These are phyloP conservation scores for Plotosus lineatus DNA, from an alignment of 2,113 vertebrate genomes.

Conservation along the genomic window DNA sequence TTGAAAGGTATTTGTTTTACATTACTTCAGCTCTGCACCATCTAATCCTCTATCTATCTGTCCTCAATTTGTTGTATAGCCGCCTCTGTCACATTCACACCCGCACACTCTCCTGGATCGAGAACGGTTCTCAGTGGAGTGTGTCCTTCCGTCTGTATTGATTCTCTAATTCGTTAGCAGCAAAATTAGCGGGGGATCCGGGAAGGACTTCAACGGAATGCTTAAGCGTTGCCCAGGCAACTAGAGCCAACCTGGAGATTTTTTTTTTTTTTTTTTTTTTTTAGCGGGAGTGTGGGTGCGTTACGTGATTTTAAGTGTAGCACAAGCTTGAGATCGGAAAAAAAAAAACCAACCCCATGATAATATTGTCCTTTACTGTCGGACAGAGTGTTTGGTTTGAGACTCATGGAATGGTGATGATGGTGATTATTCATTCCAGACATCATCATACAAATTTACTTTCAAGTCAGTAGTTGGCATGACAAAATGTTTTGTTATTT, in stretches of 20 bases:
- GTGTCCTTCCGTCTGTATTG: neutral
- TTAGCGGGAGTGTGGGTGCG: neutral
- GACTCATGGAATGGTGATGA: neutral
- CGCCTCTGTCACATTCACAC: neutral
- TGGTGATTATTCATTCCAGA: slow-evolving; percentile 5
- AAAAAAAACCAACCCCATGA: neutral
- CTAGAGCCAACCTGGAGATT: slow-evolving; percentile 14
- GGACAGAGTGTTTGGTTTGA: neutral
- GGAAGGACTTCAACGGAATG: slow-evolving; percentile 18
- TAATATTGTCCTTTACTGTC: neutral
- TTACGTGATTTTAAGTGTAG: neutral
- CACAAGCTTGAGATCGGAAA: neutral
- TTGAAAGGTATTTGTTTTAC: no score
- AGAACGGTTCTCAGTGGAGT: neutral
- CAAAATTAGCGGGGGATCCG: slow-evolving; percentile 7
- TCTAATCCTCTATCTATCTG: neutral
- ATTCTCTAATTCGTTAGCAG: slow-evolving; percentile 1
- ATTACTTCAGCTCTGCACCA: neutral
- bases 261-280: neutral
- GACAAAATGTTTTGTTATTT: neutral
- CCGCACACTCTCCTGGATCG: neutral
- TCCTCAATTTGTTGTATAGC: neutral
- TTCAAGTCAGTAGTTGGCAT: slow-evolving; percentile 2
- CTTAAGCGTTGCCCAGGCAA: slow-evolving; percentile 25
- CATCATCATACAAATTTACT: neutral